Conservation (phyloP, 2,113 vertebrate species). For the Corythornis vintsioides region DNA sequence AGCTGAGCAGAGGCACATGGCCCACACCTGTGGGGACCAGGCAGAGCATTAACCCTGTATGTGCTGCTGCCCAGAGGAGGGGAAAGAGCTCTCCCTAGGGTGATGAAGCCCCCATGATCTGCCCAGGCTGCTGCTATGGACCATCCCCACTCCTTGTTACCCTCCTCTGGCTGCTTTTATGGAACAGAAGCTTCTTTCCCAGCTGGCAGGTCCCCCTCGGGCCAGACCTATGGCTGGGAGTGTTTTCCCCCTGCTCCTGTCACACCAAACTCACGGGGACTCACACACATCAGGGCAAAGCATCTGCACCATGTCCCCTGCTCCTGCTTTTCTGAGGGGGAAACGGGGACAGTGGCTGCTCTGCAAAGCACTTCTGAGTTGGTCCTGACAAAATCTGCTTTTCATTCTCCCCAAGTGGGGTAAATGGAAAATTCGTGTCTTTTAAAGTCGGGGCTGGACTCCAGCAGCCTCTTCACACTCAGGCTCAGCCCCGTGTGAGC, state of each 20-base stretch:
- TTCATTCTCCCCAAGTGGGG: rapidly evolving
- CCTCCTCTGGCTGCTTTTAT: not conserved
- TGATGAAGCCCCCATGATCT: rapidly evolving
- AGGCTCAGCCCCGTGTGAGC: not conserved
- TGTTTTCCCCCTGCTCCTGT: rapidly evolving
- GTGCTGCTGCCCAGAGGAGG: not conserved
- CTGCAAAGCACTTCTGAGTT: not conserved
- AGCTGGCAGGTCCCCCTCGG: rapidly evolving
- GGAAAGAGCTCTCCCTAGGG: not conserved
- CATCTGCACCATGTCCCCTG: not conserved
- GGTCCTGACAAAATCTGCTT: rapidly evolving
- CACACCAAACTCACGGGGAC: not conserved
- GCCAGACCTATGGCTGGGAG: rapidly evolving
- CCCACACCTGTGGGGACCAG: not conserved
- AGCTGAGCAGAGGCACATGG: not conserved
- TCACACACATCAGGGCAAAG: rapidly evolving
- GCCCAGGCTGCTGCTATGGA: not conserved
- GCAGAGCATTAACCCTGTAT: rapidly evolving
- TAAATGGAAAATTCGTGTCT: not conserved
- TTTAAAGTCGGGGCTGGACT: not conserved
- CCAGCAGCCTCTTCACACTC: rapidly evolving
- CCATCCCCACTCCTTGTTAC: not conserved
- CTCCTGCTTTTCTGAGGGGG: not conserved
- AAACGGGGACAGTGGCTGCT: rapidly evolving
- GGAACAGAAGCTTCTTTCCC: not conserved